Evolutionary conservation across 2,113 vertebrate species (phyloP).

Genomic region (Tretioscincus oriximinensis): DNA sequence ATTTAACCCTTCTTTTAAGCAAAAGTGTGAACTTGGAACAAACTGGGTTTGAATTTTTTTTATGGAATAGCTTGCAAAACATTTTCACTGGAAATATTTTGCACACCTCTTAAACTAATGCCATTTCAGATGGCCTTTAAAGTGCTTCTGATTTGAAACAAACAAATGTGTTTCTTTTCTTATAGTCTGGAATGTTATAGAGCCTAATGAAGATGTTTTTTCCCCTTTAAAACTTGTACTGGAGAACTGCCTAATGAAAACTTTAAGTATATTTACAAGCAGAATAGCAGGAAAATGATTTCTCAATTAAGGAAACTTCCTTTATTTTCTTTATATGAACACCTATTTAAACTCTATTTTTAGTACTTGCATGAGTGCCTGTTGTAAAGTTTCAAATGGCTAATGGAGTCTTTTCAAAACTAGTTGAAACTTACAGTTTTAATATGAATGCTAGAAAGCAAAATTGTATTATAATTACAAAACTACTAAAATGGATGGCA

Average conservation of each 20-base stretch:
- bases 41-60: not conserved
- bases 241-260: constrained; percentile 28
- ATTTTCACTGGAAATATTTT: too few species aligned
- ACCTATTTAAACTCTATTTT: constrained; percentile 2
- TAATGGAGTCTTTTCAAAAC: constrained; percentile 21
- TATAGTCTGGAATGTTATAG: constrained; percentile 30
- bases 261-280: constrained; percentile 15
- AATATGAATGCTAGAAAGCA: constrained; percentile 19
- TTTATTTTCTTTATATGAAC: not conserved
- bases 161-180: not conserved
- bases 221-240: constrained; percentile 2
- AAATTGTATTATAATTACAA: not conserved
- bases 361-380: not conserved
- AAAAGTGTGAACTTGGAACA: too few species aligned
- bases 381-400: not conserved
- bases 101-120: not conserved
- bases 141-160: not conserved
- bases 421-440: constrained; percentile 2
- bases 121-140: not conserved
- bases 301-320: constrained; percentile 1
- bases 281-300: constrained; percentile 18
- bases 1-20: too few species aligned
- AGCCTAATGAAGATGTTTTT: constrained; percentile 37
- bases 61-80: too few species aligned
- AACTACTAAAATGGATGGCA: constrained; percentile 4